Base-by-base conservation (phyloP, 2,113 vertebrate genomes). In the Jacana jacana region DNA sequence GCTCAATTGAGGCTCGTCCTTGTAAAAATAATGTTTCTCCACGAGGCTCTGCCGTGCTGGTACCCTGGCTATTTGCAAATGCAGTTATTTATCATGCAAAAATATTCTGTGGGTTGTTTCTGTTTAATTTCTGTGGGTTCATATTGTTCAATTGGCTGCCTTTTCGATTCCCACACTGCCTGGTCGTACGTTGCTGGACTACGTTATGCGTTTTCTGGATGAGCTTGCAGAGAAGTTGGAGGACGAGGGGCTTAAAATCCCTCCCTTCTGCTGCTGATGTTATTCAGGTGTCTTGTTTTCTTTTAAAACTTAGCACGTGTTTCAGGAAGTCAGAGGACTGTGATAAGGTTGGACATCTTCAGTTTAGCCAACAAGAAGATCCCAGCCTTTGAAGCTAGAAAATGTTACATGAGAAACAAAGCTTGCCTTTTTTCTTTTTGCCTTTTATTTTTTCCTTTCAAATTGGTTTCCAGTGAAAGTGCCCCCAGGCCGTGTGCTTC, bases 91-190 rank as follows among this genome's bases (percentile, higher is more conserved):
- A 84, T 33, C n/a, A 69, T 79, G 88, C 86, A 94, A 60, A 96
- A 83, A 91, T 86, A 94, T 96, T 95, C 92, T n/a, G 77, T 46
- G 91, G 92, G 40, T 40, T 77, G 70, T 28, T 83, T 22, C 86
- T 73, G 83, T 91, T 95, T 88, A 16, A 61, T 78, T 94, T 75
- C 92, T 82, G 96, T n/a, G 96, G 94, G 64, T 48, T 95, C 55
- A 7, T 1, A 88, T 86, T 95, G 94, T 91, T 88, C 89, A 1
- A 60, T 91, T 55, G 92, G 87, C 94, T 61, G 91, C 81, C 25
- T 12, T 75, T 57, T 79, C 73, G 28, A 2, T 89, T 83, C 90
- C 95, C 84, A 46, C 77, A 80, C 71, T 42, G 63, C 23, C 87
- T 71, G 9, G 66, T 75, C 84, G 52, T 57, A 54, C 3, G 6